A percentile compares a stretch with the other conserved stretches of the same genome.
Conservation (phyloP, 2,888 invertebrate species). For the Eristalis intricaria region DNA sequence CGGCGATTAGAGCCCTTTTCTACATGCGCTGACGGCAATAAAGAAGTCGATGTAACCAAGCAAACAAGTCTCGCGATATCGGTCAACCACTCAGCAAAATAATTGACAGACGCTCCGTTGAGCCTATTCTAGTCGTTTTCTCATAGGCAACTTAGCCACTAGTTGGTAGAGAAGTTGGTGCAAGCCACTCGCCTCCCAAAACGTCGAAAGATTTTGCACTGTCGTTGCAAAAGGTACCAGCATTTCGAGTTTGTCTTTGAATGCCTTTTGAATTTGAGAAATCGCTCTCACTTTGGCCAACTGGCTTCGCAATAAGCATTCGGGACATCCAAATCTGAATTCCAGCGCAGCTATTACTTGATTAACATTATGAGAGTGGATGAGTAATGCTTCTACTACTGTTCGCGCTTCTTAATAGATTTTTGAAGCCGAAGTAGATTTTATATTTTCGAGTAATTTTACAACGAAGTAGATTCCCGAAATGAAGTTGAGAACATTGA, state of each 20-base stretch:
- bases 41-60: no score
- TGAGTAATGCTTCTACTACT: conserved; percentile 37
- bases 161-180: conserved; percentile 34
- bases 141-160: conserved; percentile 23
- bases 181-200: no score
- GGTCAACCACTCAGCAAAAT: no score
- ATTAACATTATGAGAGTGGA: conserved; percentile 32
- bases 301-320: conserved; percentile 32
- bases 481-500: conserved; percentile 41
- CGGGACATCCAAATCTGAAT: conserved; percentile 36
- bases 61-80: no score
- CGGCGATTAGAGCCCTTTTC: no score
- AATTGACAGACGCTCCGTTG: no score
- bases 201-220: no score
- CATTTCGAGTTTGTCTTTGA: no score
- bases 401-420: conserved; percentile 11
- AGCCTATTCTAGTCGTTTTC: conserved; percentile 29
- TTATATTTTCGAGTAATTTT: conserved; percentile 22
- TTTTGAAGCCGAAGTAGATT: conserved; percentile 41
- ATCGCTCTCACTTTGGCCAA: conserved; percentile 30
- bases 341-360: conserved; percentile 30
- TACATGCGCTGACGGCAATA: no score
- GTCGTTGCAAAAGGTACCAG: no score
- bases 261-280: conserved; percentile 6
- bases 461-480: conserved; percentile 22